Evolutionary conservation across 2,797 vertebrate species (phyloP).

Genomic region (Florisuga fusca): DNA sequence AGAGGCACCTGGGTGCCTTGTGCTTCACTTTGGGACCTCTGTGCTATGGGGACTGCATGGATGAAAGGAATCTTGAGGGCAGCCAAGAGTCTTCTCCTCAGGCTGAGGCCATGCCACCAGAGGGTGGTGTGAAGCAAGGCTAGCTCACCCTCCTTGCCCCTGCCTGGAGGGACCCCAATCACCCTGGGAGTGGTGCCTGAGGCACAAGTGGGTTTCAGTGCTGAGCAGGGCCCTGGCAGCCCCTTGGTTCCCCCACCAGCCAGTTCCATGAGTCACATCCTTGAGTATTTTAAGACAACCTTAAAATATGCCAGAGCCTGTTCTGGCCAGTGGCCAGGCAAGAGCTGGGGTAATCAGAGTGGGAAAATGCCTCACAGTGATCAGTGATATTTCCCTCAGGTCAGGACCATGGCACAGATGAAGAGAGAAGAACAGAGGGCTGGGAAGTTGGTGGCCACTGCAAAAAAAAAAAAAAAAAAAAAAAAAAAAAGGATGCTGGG

Average conservation of each 20-base stretch:
- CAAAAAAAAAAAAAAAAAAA: not conserved
- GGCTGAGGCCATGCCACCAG: not conserved
- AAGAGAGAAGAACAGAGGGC: not conserved
- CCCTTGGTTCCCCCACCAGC: not conserved
- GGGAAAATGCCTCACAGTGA: not conserved
- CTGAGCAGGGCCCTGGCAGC: not conserved
- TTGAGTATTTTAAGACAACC: not conserved
- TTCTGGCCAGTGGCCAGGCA: not conserved
- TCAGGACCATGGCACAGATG: not conserved
- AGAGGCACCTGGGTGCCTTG: fast-evolving
- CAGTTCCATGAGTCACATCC: not conserved
- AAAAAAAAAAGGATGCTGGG: not conserved
- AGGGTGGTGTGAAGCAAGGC: not conserved
- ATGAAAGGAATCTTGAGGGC: not conserved
- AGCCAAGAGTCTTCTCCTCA: not conserved
- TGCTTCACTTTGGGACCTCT: not conserved
- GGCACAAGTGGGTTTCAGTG: fast-evolving
- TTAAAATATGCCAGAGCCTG: not conserved
- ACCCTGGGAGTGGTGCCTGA: fast-evolving
- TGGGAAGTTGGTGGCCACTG: not conserved
- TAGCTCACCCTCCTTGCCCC: fast-evolving
- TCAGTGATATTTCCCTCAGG: not conserved
- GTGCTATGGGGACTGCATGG: not conserved
- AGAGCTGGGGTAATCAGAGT: not conserved
- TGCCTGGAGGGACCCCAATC: not conserved